Conservation (phyloP, 1,140 invertebrate species). For the Papilio aristodemus region DNA sequence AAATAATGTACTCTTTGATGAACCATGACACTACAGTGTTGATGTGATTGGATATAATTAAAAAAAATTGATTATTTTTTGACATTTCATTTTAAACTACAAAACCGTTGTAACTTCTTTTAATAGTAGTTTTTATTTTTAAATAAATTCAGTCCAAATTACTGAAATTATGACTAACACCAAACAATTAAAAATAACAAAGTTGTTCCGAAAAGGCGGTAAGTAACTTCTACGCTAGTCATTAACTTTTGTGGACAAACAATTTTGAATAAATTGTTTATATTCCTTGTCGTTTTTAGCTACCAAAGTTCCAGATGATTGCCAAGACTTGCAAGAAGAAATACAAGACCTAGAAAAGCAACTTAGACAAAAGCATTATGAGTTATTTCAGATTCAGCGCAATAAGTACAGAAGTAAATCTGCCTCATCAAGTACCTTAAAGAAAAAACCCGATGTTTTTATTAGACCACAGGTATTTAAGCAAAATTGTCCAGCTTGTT, state of each 20-base stretch:
- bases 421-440: slow-evolving; percentile 38
- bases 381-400: slow-evolving; percentile 66
- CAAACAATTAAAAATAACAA: slow-evolving; percentile 65
- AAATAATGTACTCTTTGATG: no score
- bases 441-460: slow-evolving; percentile 50
- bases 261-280: not conserved
- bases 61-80: no score
- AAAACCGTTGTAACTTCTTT: not conserved
- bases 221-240: slow-evolving; percentile 25
- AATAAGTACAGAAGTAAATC: slow-evolving; percentile 50
- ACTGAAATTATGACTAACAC: slow-evolving; percentile 39
- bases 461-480: slow-evolving; percentile 55
- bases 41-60: no score
- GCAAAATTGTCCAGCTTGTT: not conserved
- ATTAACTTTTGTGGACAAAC: not conserved
- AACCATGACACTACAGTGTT: no score
- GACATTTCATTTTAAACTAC: no score
- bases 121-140: not conserved
- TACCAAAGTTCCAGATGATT: slow-evolving; percentile 51
- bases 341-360: slow-evolving; percentile 53
- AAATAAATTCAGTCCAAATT: not conserved
- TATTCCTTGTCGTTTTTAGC: slow-evolving; percentile 34
- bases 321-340: slow-evolving; percentile 55
- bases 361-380: slow-evolving; percentile 58
- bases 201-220: slow-evolving; percentile 60